phyloP scores from a whole-genome alignment of 2,888 invertebrate species.

The Drosophila emarginata region DNA sequence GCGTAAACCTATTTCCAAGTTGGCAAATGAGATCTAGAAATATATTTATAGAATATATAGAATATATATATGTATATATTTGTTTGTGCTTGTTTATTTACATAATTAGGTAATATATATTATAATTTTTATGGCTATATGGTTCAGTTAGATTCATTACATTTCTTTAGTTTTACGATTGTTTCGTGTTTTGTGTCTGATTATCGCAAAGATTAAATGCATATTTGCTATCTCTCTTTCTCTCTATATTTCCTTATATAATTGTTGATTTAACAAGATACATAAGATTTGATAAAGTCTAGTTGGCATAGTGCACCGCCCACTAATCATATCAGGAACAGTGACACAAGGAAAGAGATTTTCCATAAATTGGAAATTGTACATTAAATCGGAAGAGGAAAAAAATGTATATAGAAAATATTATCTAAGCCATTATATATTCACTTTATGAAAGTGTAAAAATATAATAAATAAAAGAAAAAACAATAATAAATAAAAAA shows the following conservation, averaged over 20 bases:
- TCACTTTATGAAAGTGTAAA: no score
- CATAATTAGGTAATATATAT: constrained; percentile 29
- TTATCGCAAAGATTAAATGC: constrained; percentile 68
- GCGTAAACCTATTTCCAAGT: constrained; percentile 24
- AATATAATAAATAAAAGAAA: no score
- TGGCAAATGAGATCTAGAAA: constrained; percentile 38
- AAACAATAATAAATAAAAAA: no score
- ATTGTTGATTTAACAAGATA: constrained; percentile 42
- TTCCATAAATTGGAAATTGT: background rate
- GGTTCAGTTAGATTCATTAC: constrained; percentile 5
- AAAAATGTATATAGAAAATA: background rate
- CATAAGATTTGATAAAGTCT: background rate
- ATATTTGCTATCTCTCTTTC: constrained; percentile 49
- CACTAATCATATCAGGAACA: constrained; percentile 14
- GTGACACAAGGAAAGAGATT: constrained; percentile 20
- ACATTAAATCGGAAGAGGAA: background rate
- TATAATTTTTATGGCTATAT: constrained; percentile 19
- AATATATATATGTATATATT: background rate
- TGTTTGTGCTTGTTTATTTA: background rate
- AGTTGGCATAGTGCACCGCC: constrained; percentile 57
- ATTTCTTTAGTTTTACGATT: background rate
- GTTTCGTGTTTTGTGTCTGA: constrained; percentile 33
- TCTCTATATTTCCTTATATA: constrained; percentile 28
- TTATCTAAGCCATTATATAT: no score
- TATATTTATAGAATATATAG: constrained; percentile 22